Evolutionary conservation across 2,888 invertebrate species (phyloP), one percentile per base, ranked within the genome.

Genomic region (Drosophila emarginata): DNA sequence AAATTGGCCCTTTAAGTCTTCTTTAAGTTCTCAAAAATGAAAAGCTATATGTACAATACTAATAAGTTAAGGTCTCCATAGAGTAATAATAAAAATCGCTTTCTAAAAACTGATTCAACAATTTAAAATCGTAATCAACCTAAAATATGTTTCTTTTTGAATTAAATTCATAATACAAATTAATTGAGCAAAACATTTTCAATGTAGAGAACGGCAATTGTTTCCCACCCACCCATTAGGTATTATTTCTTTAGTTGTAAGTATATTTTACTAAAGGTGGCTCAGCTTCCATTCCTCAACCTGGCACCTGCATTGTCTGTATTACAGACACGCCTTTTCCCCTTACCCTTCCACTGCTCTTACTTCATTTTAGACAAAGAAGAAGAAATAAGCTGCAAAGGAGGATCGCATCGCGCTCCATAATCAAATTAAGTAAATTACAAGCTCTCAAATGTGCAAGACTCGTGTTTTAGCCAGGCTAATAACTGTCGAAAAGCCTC

Each of bases 351-450:
- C 26, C 14, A 18, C 3, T 7, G 4, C 11, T n/a, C 15, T 40
- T 7, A 6, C 21, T n/a, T 36, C 4, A 15, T 3, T 9, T 32
- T 12, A 3, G 18, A 7, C 6, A 36, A 36, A 36, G 12, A 15
- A 28, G 15, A 32, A 28, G 1, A 5, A 14, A 32, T 9, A 18
- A n/a, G 12, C 37, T 23, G 15, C 11, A 37, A 51, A 62, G 64
- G 61, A 71, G 67, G 69, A 67, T 45, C 77, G 67, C 56, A 57
- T 69, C 67, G 80, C 57, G 80, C 39, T 74, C 70, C 77, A 80
- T 88, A 83, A 88, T 86, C 88, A 84, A 84, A 84, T 88, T 84
- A 84, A 88, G 84, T 84, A 88, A 85, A 88, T 85, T 85, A 88
- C 84, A 85, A 85, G 84, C 88, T 74, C 78, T 86, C 83, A 83